Evolutionary conservation across 2,113 vertebrate genomes (phyloP).

Genomic region (Cricetomys ansorgei): DNA sequence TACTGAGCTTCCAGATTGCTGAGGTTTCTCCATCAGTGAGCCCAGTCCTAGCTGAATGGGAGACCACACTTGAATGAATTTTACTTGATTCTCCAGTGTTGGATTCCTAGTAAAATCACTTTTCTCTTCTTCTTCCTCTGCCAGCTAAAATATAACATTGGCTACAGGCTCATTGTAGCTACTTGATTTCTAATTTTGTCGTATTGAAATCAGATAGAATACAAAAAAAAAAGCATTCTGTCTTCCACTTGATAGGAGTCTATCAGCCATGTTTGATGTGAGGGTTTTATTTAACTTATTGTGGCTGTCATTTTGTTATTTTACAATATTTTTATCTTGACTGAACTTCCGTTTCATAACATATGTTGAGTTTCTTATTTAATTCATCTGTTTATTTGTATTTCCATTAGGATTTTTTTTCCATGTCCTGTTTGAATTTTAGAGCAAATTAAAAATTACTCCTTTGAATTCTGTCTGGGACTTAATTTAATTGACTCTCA

Average conservation of each 20-base stretch:
- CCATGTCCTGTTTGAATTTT: background rate
- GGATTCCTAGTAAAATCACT: background rate
- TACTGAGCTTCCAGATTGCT: background rate
- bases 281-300: background rate
- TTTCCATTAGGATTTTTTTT: background rate
- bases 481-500: no score
- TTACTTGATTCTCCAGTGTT: background rate
- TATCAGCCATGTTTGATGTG: background rate
- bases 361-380: background rate
- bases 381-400: background rate
- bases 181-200: background rate
- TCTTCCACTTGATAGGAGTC: background rate
- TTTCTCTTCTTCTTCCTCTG: background rate
- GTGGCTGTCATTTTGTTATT: background rate
- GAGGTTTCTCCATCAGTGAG: background rate
- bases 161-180: background rate
- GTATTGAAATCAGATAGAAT: background rate
- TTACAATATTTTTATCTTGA: background rate
- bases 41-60: background rate
- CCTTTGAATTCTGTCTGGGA: background rate
- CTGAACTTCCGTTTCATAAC: background rate
- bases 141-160: background rate
- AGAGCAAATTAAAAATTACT: background rate
- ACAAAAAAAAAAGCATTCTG: no score
- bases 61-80: background rate